These are phyloP conservation scores for Sylvia atricapilla DNA, from an alignment of 2,113 vertebrate genomes.

Conservation along the genomic window DNA sequence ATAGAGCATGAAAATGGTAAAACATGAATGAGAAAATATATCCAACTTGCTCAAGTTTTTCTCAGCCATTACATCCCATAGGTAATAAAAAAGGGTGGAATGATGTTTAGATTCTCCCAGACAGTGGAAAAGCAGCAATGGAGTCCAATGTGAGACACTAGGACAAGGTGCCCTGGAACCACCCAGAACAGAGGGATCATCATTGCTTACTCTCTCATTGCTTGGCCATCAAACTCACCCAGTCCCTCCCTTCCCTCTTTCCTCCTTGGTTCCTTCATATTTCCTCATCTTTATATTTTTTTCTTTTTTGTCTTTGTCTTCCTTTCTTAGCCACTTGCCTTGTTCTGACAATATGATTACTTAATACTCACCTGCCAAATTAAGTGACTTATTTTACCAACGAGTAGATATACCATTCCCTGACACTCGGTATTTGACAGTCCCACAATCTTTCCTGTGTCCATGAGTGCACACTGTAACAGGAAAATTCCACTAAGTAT, in stretches of 20 bases:
- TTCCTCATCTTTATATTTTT: constrained; percentile 32
- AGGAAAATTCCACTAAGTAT: constrained; percentile 54
- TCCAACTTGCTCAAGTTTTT: neutral
- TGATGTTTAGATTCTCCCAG: neutral
- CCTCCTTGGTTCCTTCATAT: constrained; percentile 45
- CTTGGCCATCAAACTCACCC: neutral
- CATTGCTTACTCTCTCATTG: neutral
- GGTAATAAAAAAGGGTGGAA: neutral
- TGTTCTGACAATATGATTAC: constrained; percentile 78
- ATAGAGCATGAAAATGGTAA: neutral
- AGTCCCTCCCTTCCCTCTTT: neutral
- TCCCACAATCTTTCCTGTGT: constrained; percentile 62
- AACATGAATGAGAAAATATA: neutral
- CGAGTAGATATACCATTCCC: constrained; percentile 69
- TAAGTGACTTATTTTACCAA: constrained; percentile 84
- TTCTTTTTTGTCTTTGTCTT: constrained; percentile 70
- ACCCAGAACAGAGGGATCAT: neutral
- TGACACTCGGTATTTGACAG: constrained; percentile 70
- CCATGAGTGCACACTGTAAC: constrained; percentile 22
- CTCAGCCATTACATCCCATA: neutral
- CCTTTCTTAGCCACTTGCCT: constrained; percentile 67
- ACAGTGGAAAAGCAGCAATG: neutral
- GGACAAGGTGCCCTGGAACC: neutral
- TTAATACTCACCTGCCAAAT: constrained; percentile 82
- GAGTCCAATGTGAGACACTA: fast-evolving